phyloP scores from a whole-genome alignment of 2,888 invertebrate genomes.

The Balanococcus diminutus region DNA sequence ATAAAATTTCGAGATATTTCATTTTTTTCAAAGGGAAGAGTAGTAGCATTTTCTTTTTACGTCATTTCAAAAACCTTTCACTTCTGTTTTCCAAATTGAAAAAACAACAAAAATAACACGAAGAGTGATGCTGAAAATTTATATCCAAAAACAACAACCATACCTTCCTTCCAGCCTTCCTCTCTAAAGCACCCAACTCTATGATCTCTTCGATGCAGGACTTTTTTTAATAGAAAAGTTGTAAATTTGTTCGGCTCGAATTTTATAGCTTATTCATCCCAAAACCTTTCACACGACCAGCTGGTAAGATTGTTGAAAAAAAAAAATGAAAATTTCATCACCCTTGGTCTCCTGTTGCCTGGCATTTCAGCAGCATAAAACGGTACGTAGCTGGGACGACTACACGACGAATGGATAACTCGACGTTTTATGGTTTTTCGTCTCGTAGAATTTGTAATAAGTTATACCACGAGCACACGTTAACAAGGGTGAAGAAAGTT shows the following conservation, averaged over 20 bases:
- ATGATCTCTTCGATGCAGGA: too few relatives aligned
- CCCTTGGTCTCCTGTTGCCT: background rate
- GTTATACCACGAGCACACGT: background rate
- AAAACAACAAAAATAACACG: too few relatives aligned
- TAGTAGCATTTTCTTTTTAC: too few relatives aligned
- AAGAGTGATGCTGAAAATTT: too few relatives aligned
- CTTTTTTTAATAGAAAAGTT: background rate
- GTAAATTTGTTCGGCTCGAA: background rate
- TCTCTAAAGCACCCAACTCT: too few relatives aligned
- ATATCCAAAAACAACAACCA: too few relatives aligned
- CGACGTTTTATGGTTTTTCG: background rate
- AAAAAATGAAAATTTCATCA: background rate
- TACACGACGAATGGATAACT: background rate
- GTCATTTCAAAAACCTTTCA: too few relatives aligned
- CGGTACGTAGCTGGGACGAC: background rate
- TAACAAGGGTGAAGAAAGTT: background rate
- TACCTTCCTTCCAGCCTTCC: too few relatives aligned
- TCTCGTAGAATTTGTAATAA: background rate
- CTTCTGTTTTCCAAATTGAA: too few relatives aligned
- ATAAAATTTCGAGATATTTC: too few relatives aligned
- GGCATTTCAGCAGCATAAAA: background rate
- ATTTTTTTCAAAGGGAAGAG: too few relatives aligned
- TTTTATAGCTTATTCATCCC: background rate
- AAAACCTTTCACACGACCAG: background rate
- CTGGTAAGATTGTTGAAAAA: background rate